Conservation (phyloP, 2,888 invertebrate species). For the Lithophane socia region DNA sequence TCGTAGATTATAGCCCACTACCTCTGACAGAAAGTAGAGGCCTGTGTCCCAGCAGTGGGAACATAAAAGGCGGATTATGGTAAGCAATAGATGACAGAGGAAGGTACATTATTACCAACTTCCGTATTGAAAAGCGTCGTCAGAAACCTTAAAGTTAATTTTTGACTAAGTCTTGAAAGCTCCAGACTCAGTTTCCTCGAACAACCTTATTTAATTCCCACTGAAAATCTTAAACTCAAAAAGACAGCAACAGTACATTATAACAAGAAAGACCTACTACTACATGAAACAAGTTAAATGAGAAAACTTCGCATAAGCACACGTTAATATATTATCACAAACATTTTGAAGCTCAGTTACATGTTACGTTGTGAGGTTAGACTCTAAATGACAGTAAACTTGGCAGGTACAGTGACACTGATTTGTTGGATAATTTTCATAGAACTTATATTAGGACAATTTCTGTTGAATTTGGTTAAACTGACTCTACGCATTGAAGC, state of each 20-base stretch:
- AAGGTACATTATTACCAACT: not conserved
- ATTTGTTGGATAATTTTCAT: conserved; percentile 30
- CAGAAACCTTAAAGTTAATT: not conserved
- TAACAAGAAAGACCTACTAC: conserved; percentile 15
- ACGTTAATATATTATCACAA: conserved; percentile 37
- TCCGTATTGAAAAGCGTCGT: not conserved
- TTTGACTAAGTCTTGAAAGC: not conserved
- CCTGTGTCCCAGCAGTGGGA: too few relatives aligned
- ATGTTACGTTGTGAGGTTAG: conserved; percentile 15
- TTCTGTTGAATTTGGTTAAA: not conserved
- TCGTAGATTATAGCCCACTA: too few relatives aligned
- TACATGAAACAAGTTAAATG: conserved; percentile 53
- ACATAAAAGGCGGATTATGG: too few relatives aligned
- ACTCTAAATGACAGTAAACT: conserved; percentile 27
- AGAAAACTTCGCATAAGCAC: conserved; percentile 53
- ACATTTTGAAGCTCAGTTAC: conserved; percentile 43
- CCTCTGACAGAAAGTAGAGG: too few relatives aligned
- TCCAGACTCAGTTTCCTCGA: not conserved
- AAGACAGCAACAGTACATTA: conserved; percentile 30
- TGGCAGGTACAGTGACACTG: conserved; percentile 15
- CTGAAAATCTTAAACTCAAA: conserved; percentile 13
- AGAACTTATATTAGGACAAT: not conserved
- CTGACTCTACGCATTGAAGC: not conserved
- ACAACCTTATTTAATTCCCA: conserved; percentile 4
- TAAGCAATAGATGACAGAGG: too few relatives aligned